These are phyloP conservation scores for Pseudopodoces humilis DNA, from an alignment of 2,113 vertebrate genomes.

Conservation along the genomic window DNA sequence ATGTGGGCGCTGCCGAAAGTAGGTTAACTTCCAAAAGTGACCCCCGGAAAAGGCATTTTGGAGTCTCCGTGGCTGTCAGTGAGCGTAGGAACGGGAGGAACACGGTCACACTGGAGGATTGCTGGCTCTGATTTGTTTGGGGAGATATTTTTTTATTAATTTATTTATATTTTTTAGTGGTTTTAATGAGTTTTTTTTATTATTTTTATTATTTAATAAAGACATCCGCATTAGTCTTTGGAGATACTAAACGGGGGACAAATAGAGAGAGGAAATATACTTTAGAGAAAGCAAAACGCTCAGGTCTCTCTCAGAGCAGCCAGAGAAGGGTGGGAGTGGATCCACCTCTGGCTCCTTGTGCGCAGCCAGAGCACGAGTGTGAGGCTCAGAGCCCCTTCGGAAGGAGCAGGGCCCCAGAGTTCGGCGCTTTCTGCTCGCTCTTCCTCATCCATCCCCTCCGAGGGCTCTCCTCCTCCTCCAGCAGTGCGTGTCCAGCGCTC, in stretches of 20 bases:
- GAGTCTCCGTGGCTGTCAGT: not conserved
- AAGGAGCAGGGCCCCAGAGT: not conserved
- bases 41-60: not conserved
- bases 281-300: not conserved
- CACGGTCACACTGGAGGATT: fast-evolving
- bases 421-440: fast-evolving
- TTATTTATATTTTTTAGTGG: too few species aligned
- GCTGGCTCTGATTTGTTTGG: not conserved
- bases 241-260: fast-evolving
- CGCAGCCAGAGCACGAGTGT: not conserved
- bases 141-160: too few species aligned
- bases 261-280: fast-evolving
- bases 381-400: not conserved
- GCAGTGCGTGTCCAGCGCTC: fast-evolving
- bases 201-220: not conserved
- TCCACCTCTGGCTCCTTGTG: not conserved
- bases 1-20: not conserved
- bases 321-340: not conserved
- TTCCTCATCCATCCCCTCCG: not conserved
- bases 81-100: not conserved
- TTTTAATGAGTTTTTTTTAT: not conserved
- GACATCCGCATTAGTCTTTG: not conserved
- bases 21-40: not conserved
- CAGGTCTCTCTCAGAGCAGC: not conserved
- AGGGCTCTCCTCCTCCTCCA: not conserved